phyloP scores from a whole-genome alignment of 2,113 vertebrate genomes.

The Eurypyga helias region DNA sequence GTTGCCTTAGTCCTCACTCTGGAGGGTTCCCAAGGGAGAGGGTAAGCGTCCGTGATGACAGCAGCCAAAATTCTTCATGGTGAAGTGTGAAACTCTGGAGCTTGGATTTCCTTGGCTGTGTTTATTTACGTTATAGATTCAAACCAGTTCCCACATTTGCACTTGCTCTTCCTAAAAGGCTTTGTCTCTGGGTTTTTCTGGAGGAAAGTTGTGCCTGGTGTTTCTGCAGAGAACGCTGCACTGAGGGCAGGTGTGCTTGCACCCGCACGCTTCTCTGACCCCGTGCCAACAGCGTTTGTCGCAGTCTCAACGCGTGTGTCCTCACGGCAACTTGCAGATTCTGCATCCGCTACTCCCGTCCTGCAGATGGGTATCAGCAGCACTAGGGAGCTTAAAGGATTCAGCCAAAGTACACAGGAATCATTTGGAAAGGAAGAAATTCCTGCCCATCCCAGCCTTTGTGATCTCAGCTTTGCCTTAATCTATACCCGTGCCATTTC shows the following conservation, averaged over 20 bases:
- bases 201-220: not conserved
- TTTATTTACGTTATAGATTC: slow-evolving; percentile 2
- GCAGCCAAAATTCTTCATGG: not conserved
- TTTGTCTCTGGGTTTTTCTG: not conserved
- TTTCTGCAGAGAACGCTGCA: not conserved
- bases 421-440: slow-evolving; percentile 19
- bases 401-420: not conserved
- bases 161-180: not conserved
- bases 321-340: not conserved
- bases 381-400: not conserved
- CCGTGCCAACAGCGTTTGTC: not conserved
- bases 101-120: not conserved
- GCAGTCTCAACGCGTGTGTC: not conserved
- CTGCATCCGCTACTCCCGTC: not conserved
- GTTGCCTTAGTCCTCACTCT: not conserved
- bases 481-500: not conserved
- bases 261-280: not conserved
- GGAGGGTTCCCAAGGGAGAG: not conserved
- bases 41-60: not conserved
- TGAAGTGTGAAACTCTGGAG: not conserved
- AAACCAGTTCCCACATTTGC: slow-evolving; percentile 1
- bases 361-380: not conserved
- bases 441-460: not conserved
- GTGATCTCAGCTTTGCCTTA: slow-evolving; percentile 22
- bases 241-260: not conserved